Base-by-base conservation (phyloP, 92 coral and sea anemone species). In the Siderastrea siderea region DNA sequence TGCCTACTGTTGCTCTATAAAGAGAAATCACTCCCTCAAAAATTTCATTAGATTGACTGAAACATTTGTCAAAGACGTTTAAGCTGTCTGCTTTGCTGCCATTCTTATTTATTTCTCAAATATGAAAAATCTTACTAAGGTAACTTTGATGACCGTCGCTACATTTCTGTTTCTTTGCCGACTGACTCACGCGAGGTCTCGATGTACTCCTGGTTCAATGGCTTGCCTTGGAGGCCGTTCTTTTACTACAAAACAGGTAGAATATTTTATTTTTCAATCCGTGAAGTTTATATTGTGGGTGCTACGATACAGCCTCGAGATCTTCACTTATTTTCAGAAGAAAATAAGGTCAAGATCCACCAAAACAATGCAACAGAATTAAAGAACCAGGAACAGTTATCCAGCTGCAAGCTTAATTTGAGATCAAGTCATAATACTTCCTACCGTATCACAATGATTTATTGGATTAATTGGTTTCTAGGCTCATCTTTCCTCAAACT, bases 161-260 rank as follows among this genome's bases (percentile, higher is more conserved):
- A 58, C 58, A 14, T 19, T 82, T 58, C 47, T 82, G 2, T 57
- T 82, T 57, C 19, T 70, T 2, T 55, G 67, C 48, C 77, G 63
- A 57, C 2, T 49, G 43, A 38, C 43, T 69, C 47, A 12, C 14
- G 75, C 68, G n/a, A 53, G 69, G 9, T 45, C 47, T 9, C 83
- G 85, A 71, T 82, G 86, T 54, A 48, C 45, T 46, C 78, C 86
- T 15, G 86, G 86, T 48, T 55, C 78, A 47, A 82, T 82, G 86
- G 48, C 16, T 57, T 82, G 86, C 57, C n/a, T 4, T 2, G 19
- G 17, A 4, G 77, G 78, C 16, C 86, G 78, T 55, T 68, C 76
- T 13, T 81, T 68, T 68, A 53, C 68, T 52, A 13, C 68, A 46
- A 47, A 7, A 82, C 78, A 70, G 77, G 77, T 68, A 81, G 48